Evolutionary conservation across 1,140 invertebrate species (phyloP), one percentile per base, ranked within the genome.

Genomic region (Mizuhopecten yessoensis): DNA sequence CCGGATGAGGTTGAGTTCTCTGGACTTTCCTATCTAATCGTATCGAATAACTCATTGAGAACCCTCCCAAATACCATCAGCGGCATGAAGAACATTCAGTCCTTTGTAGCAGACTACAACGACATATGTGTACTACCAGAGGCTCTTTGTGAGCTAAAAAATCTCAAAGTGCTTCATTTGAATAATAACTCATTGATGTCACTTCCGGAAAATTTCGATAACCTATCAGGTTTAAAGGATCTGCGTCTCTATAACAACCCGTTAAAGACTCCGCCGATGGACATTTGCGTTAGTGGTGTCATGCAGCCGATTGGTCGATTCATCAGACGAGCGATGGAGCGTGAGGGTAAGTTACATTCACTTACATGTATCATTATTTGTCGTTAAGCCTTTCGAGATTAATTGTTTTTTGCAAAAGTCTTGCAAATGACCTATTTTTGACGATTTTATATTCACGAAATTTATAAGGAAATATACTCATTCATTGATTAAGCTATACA

Each of bases 301-400:
- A 87, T 96, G 20, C 95, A 96, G 86, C 96, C 96, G 13, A 96
- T 96, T 91, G 95, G 96, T 34, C 88, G 94, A 0, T 96, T 96
- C 87, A 94, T 96, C 13, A 92, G 95, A 57, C 93, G 95, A 45
- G 94, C 94, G 42, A 87, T 96, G 29, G 94, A 95, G 90, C 93
- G 95, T 93, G 96, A 96, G 94, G 96, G 96, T 96, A 89, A 90
- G 86, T 89, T 57, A 7, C 11, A 15, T 17, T n/a, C n/a, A n/a
- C n/a, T n/a, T n/a, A n/a, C n/a, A n/a, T n/a, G n/a, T n/a, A n/a
- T n/a, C n/a, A n/a, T n/a, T n/a, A n/a, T n/a, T n/a, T n/a, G n/a
- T n/a, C n/a, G n/a, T n/a, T n/a, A n/a, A n/a, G n/a, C n/a, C n/a
- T n/a, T n/a, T n/a, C n/a, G n/a, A n/a, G n/a, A n/a, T n/a, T n/a